These are phyloP conservation scores for Clanis bilineata DNA, from an alignment of 2,888 invertebrate species.

Conservation along the genomic window DNA sequence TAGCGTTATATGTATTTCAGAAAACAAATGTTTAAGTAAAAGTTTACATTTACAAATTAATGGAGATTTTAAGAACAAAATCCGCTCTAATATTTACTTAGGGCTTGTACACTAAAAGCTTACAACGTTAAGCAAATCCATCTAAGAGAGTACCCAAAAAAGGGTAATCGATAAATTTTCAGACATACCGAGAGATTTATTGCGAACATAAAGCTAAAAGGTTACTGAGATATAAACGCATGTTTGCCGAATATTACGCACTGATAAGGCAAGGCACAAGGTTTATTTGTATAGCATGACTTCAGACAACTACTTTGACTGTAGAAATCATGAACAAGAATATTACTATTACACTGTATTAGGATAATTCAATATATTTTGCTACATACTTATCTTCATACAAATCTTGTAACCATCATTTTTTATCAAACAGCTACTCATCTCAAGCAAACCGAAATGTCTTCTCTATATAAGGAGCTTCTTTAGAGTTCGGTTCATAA, in stretches of 20 bases:
- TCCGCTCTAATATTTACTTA: background rate
- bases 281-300: background rate
- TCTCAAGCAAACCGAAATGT: background rate
- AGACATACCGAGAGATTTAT: slow-evolving; percentile 1
- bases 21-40: background rate
- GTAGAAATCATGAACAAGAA: background rate
- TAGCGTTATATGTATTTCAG: background rate
- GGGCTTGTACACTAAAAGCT: background rate
- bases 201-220: slow-evolving; percentile 1
- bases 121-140: background rate
- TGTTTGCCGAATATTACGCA: background rate
- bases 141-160: background rate
- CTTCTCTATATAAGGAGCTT: background rate
- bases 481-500: background rate
- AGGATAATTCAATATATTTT: background rate
- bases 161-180: background rate
- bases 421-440: background rate
- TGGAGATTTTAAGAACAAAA: background rate
- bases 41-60: background rate
- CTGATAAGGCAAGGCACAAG: background rate
- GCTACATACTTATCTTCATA: background rate
- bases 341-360: background rate
- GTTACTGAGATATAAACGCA: background rate
- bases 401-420: background rate
- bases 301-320: background rate